Evolutionary conservation across 2,888 invertebrate genomes (phyloP).

Genomic region (Capitulum mitella): DNA sequence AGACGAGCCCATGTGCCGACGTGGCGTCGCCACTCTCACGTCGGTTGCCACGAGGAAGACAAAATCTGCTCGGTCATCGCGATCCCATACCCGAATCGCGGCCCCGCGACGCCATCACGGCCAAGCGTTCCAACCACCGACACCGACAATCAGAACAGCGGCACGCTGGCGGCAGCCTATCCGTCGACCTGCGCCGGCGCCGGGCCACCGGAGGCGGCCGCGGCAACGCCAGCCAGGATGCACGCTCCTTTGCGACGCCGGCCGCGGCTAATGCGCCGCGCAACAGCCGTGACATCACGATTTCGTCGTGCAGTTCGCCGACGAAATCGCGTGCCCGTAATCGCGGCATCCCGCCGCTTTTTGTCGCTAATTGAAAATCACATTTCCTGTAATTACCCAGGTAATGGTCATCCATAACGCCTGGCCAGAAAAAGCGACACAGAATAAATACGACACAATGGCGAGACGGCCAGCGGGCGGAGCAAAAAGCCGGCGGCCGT

Average conservation of each 20-base stretch:
- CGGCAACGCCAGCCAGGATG: not conserved
- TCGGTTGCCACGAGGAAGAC: too few species aligned
- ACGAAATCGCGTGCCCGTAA: not conserved
- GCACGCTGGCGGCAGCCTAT: too few species aligned
- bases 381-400: conserved; percentile 20
- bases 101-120: not conserved
- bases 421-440: not conserved
- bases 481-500: not conserved
- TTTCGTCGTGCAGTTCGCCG: not conserved
- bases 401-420: not conserved
- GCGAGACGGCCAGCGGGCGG: not conserved
- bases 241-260: not conserved
- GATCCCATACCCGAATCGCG: not conserved
- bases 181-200: too few species aligned
- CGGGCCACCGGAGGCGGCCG: too few species aligned
- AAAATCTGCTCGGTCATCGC: not conserved
- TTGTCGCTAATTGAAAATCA: conserved; percentile 22
- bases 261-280: not conserved
- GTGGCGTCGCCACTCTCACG: too few species aligned
- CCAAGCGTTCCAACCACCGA: not conserved
- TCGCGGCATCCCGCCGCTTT: not conserved
- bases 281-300: not conserved
- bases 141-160: not conserved
- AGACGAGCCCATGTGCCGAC: too few species aligned
- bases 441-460: conserved; percentile 16